A percentile compares a stretch with the other conserved stretches of the same genome.
These are phyloP conservation scores for Sigmodon hispidus DNA, from an alignment of 2,113 vertebrate species.

Conservation along the genomic window DNA sequence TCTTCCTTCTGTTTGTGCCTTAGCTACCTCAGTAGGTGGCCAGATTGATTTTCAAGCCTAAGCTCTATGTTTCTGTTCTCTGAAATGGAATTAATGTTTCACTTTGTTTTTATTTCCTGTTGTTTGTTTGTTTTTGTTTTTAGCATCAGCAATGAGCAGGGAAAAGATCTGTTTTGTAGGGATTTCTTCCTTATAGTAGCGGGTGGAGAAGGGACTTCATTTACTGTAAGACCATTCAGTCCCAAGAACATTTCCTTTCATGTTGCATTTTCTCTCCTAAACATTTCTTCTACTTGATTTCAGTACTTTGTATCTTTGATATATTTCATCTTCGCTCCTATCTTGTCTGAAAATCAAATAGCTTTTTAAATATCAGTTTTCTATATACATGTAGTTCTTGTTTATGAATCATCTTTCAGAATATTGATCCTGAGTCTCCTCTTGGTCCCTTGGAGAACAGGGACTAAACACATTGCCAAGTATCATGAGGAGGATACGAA, in stretches of 20 bases:
- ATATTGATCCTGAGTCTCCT: neutral
- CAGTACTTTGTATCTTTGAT: neutral
- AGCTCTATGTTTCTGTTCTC: neutral
- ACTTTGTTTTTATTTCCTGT: neutral
- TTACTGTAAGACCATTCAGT: slow-evolving; percentile 5
- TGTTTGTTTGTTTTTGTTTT: neutral
- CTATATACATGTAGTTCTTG: neutral
- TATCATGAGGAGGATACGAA: neutral
- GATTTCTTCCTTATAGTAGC: too few relatives aligned
- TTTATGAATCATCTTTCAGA: neutral
- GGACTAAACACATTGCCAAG: neutral
- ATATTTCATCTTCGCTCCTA: neutral
- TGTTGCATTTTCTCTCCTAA: neutral
- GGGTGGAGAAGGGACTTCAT: neutral
- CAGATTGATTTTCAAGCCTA: neutral
- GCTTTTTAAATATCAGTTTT: neutral
- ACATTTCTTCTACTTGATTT: neutral
- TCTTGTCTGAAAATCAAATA: neutral
- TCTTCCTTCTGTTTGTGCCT: neutral
- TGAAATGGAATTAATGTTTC: neutral
- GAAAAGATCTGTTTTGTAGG: neutral
- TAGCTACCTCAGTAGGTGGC: neutral
- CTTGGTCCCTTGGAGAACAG: neutral
- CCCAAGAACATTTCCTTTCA: neutral
- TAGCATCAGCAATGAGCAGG: neutral